Evolutionary conservation across 2,113 vertebrate genomes (phyloP).

Genomic region (Lagopus leucura): DNA sequence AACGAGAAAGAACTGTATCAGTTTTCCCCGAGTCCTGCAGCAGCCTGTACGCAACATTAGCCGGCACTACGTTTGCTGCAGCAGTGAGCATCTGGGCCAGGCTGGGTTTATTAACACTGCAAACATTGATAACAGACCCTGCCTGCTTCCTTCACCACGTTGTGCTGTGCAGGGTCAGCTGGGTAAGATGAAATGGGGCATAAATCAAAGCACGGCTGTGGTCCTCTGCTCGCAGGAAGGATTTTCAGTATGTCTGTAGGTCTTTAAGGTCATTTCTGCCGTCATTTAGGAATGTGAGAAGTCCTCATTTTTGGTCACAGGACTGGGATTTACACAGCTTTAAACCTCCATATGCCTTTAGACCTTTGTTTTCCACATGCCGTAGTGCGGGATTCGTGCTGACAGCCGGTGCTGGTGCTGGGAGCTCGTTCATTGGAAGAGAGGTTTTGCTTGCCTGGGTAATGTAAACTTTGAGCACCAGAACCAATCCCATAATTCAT

Average conservation of each 20-base stretch:
- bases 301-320: not conserved
- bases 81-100: not conserved
- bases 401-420: accelerated
- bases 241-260: not conserved
- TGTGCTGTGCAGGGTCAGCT: not conserved
- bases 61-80: not conserved
- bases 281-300: not conserved
- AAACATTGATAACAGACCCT: not conserved
- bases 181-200: not conserved
- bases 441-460: not conserved
- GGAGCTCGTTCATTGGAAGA: not conserved
- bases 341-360: not conserved
- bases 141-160: accelerated
- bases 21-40: not conserved
- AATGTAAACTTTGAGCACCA: not conserved
- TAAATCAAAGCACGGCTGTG: not conserved
- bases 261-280: not conserved
- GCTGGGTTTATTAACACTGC: not conserved
- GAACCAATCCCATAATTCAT: not conserved
- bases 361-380: accelerated
- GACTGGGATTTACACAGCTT: not conserved
- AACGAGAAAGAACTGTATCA: not conserved
- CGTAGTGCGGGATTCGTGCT: not conserved
- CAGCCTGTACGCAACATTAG: not conserved
- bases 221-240: not conserved